A percentile compares a stretch with the other conserved stretches of the same genome.
phyloP scores from a whole-genome alignment of 2,888 invertebrate species.

The Epinotia ramella region DNA sequence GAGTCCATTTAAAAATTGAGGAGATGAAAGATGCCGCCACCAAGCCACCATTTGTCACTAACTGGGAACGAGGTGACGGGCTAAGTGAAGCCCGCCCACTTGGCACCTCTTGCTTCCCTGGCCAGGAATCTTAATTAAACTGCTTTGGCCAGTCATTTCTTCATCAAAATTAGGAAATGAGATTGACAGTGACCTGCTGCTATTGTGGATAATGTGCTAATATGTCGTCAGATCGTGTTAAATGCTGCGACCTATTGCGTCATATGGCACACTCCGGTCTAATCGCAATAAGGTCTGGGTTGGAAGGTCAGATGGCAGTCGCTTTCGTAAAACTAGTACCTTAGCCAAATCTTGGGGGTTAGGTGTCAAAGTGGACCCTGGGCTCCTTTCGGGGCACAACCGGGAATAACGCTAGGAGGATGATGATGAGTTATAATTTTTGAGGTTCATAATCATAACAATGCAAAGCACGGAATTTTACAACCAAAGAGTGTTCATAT shows the following conservation, averaged over 20 bases:
- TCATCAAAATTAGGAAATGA: slow-evolving; percentile 74
- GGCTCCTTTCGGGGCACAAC: no score
- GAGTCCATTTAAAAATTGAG: slow-evolving; percentile 53
- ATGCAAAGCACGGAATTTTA: no score
- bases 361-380: no score
- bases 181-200: slow-evolving; percentile 49
- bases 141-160: slow-evolving; percentile 72
- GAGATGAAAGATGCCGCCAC: slow-evolving; percentile 82
- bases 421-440: no score
- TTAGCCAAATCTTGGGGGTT: no score
- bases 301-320: no score
- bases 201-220: slow-evolving; percentile 4
- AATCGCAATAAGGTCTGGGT: no score
- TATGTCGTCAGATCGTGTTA: background rate
- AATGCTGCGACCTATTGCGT: background rate
- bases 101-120: slow-evolving; percentile 69
- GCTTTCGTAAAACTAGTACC: no score
- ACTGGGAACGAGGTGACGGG: slow-evolving; percentile 78
- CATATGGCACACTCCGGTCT: background rate
- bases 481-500: background rate
- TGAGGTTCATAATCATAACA: no score
- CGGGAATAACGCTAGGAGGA: no score
- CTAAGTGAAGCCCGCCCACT: slow-evolving; percentile 79
- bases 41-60: slow-evolving; percentile 84
- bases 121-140: slow-evolving; percentile 78